Evolutionary conservation across 2,888 invertebrate genomes (phyloP).

Genomic region (Bhutanitis thaidina): DNA sequence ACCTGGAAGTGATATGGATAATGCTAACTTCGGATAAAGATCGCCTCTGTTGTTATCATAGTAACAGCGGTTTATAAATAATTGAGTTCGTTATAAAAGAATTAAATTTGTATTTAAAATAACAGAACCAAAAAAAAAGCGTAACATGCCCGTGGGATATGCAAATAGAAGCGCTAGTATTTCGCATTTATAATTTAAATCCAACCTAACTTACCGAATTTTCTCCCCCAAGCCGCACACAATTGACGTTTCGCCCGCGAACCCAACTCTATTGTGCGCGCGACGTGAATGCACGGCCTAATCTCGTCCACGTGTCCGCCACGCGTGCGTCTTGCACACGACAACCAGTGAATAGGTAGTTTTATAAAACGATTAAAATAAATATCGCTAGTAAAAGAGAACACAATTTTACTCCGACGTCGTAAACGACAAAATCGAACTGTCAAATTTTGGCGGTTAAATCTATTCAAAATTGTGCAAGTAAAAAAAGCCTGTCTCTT

Average conservation of each 20-base stretch:
- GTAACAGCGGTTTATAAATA: no score
- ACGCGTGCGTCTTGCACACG: constrained; percentile 68
- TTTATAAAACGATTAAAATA: constrained; percentile 40
- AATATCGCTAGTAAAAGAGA: constrained; percentile 26
- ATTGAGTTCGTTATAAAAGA: background rate
- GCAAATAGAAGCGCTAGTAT: constrained; percentile 67
- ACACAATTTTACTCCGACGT: constrained; percentile 36
- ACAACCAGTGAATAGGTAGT: constrained; percentile 51
- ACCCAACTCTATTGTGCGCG: constrained; percentile 61
- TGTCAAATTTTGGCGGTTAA: constrained; percentile 45
- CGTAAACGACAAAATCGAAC: constrained; percentile 40
- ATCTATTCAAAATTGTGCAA: constrained; percentile 32
- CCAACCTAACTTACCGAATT: constrained; percentile 72
- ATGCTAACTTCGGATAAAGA: no score
- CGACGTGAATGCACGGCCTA: constrained; percentile 72
- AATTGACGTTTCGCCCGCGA: constrained; percentile 68
- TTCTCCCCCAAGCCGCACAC: constrained; percentile 67
- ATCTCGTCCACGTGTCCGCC: constrained; percentile 72
- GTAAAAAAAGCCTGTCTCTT: constrained; percentile 75
- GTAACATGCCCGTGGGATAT: constrained; percentile 64
- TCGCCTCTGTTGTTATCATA: no score
- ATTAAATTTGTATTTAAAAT: constrained; percentile 22
- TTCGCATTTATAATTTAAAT: constrained; percentile 75
- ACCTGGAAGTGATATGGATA: no score
- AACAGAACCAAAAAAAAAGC: constrained; percentile 24